Percentiles rank a stretch among this genome's conserved stretches.
phyloP scores from a whole-genome alignment of 2,888 invertebrate species.

The Gymnosoma rotundatum region DNA sequence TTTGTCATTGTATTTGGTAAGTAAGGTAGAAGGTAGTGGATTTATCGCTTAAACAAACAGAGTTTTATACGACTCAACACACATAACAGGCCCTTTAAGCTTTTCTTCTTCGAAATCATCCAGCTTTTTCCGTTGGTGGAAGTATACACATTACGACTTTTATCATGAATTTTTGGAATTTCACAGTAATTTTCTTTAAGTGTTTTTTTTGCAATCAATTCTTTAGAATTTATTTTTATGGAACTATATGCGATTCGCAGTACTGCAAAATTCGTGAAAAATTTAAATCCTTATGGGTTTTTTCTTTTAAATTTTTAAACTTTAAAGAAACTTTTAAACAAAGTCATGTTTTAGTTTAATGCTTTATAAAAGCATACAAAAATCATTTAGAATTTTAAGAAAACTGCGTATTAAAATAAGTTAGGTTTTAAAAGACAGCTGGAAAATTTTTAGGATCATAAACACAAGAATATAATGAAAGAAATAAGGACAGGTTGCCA shows the following conservation, averaged over 20 bases:
- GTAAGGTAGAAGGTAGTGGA: constrained; percentile 34
- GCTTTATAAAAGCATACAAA: no score
- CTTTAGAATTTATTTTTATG: constrained; percentile 40
- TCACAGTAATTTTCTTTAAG: constrained; percentile 37
- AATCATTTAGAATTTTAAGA: no score
- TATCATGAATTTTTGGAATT: constrained; percentile 53
- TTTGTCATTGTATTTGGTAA: constrained; percentile 1
- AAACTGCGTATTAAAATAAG: no score
- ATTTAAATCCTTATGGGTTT: constrained; percentile 15
- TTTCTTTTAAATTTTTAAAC: constrained; percentile 15
- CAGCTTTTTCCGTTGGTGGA: constrained; percentile 21
- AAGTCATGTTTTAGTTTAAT: no score
- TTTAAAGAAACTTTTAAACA: neutral
- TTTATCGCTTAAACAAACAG: constrained; percentile 42
- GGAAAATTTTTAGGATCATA: no score
- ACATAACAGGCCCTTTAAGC: constrained; percentile 20
- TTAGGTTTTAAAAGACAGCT: no score
- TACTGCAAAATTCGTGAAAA: constrained; percentile 42
- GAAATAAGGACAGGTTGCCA: no score
- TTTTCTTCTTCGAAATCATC: constrained; percentile 21
- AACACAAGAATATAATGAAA: no score
- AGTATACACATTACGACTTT: constrained; percentile 10
- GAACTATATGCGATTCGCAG: constrained; percentile 15
- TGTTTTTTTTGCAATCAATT: constrained; percentile 35
- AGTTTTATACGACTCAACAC: constrained; percentile 1